phyloP scores from a whole-genome alignment of 2,888 invertebrate genomes.

The Cerceris rybyensis region DNA sequence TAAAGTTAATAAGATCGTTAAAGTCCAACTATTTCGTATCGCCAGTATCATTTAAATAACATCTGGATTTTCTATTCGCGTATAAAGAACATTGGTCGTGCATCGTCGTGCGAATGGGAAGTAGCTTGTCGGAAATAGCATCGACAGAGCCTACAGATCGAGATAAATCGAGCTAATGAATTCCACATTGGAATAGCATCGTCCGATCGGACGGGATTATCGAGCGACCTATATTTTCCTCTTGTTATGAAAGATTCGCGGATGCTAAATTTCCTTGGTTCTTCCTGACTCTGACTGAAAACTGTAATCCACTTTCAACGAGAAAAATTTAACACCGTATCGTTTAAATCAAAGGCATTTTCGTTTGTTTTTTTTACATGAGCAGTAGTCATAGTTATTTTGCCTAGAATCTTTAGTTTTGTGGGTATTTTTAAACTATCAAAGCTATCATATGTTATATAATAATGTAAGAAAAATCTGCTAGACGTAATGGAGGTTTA shows the following conservation, averaged over 20 bases:
- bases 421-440: too few relatives aligned
- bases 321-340: too few relatives aligned
- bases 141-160: slow-evolving; percentile 55
- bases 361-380: too few relatives aligned
- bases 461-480: too few relatives aligned
- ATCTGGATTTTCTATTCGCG: slow-evolving; percentile 24
- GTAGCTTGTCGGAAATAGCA: slow-evolving; percentile 57
- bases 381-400: too few relatives aligned
- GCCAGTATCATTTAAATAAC: slow-evolving; percentile 15
- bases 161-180: slow-evolving; percentile 76
- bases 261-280: slow-evolving; percentile 32
- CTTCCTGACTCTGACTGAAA: background rate
- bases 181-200: slow-evolving; percentile 72
- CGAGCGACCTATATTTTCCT: slow-evolving; percentile 74
- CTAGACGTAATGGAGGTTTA: too few relatives aligned
- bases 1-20: too few relatives aligned
- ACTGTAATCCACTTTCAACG: too few relatives aligned
- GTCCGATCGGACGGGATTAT: slow-evolving; percentile 71
- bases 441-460: too few relatives aligned
- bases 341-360: too few relatives aligned
- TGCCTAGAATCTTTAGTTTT: too few relatives aligned
- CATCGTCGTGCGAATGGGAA: slow-evolving; percentile 51
- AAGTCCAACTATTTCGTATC: background rate
- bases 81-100: slow-evolving; percentile 34
- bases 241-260: slow-evolving; percentile 49